Evolutionary conservation across 2,888 invertebrate species (phyloP), one percentile per base, ranked within the genome.

Genomic region (Pherbina coryleti): DNA sequence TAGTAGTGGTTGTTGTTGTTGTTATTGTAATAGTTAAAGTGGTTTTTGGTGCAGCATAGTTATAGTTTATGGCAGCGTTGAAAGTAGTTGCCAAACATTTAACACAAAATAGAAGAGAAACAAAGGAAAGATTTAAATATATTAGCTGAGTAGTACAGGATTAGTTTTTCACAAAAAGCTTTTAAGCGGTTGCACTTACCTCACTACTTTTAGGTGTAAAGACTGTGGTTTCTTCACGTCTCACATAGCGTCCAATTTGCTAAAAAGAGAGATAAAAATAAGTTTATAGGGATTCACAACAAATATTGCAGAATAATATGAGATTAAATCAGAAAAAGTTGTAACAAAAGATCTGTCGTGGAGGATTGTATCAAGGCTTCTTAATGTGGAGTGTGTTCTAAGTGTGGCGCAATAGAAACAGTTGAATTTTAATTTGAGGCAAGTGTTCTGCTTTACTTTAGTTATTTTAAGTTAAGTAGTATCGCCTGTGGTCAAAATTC

Each of bases 161-260:
- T 19, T 62, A 37, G 53, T 69, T 69, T 60, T n/a, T 25, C 34
- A n/a, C 11, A n/a, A 9, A 8, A 14, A 11, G 37, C 19, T 22
- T 14, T 55, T 34, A 25, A 31, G 51, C 5, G 22, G 64, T 28
- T 22, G 5, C 14, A 84, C 89, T 89, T 80, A 89, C 88, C 82
- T 86, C 85, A 80, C 83, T 87, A 8, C 83, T 76, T 74, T 86
- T 84, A 69, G 88, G 86, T 8, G 88, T 84, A 73, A 84, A 84
- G 28, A 89, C 81, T 34, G 88, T 83, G 11, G 84, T 84, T 77
- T 89, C 89, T 78, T 89, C 89, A 0, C 86, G 84, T 19, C 85
- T 83, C 76, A 88, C 84, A 49, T 89, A 89, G 34, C 85, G 84
- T 5, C 86, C 89, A 78, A 86, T 86, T 87, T 88, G 85, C 89